Evolutionary conservation across 1,140 invertebrate species (phyloP).

Genomic region (Drosophila sturtevanti): DNA sequence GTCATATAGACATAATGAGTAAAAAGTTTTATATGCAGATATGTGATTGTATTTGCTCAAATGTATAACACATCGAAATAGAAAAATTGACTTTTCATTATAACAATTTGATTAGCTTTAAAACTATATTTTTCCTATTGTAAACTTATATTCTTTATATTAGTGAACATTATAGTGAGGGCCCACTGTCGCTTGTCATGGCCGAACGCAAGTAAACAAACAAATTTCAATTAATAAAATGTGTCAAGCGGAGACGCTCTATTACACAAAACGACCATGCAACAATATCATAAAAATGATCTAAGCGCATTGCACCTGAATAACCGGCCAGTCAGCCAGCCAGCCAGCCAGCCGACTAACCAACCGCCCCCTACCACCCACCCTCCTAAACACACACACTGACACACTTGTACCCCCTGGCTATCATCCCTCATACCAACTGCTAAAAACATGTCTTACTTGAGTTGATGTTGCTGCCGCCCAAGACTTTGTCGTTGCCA

Average conservation of each 20-base stretch:
- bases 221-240: constrained; percentile 80
- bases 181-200: constrained; percentile 20
- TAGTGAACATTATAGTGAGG: constrained; percentile 30
- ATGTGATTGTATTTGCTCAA: no score
- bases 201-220: constrained; percentile 53
- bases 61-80: no score
- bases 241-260: constrained; percentile 73
- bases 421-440: neutral
- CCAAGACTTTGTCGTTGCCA: constrained; percentile 43
- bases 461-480: constrained; percentile 23
- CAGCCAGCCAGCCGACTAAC: no score
- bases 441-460: constrained; percentile 7
- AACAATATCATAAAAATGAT: constrained; percentile 28
- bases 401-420: no score
- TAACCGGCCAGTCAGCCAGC: constrained; percentile 26
- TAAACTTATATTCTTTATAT: no score
- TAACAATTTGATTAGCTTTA: no score
- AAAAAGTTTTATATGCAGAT: neutral
- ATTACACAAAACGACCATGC: constrained; percentile 57
- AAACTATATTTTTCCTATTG: no score
- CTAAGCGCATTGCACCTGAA: constrained; percentile 60
- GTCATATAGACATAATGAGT: no score
- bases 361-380: neutral
- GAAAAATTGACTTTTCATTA: no score
- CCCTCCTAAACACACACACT: no score